A percentile compares a stretch with the other conserved stretches of the same genome.
Evolutionary conservation across 2,888 invertebrate species (phyloP).

Genomic region (Homarus gammarus): DNA sequence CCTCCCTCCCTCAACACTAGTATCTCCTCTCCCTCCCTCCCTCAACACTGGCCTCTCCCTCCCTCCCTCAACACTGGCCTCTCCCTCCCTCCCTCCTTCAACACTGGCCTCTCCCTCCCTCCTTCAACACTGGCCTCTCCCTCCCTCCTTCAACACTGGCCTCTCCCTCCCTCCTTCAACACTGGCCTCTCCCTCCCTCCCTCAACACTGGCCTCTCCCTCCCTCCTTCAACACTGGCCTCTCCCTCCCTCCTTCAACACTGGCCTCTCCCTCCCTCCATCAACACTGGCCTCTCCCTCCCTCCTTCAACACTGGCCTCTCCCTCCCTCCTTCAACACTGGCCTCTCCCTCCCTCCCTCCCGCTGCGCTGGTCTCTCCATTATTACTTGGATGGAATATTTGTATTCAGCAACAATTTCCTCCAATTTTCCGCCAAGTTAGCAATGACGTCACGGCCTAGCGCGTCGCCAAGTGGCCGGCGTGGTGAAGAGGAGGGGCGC

Average conservation of each 20-base stretch:
- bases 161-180: too few species aligned
- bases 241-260: background rate
- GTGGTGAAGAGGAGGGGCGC: background rate
- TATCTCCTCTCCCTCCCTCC: too few species aligned
- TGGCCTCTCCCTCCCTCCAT: background rate
- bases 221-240: background rate
- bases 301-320: background rate
- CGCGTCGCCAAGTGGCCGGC: slow-evolving; percentile 39
- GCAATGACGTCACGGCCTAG: slow-evolving; percentile 51
- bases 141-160: too few species aligned
- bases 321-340: background rate
- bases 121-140: too few species aligned
- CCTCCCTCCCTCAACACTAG: too few species aligned
- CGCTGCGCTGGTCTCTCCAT: slow-evolving; percentile 32
- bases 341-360: slow-evolving; percentile 6
- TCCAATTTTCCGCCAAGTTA: slow-evolving; percentile 55
- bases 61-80: too few species aligned
- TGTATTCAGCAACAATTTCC: slow-evolving; percentile 64
- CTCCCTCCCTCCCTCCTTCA: too few species aligned
- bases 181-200: too few species aligned
- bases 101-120: too few species aligned
- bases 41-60: too few species aligned
- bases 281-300: background rate
- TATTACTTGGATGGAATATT: slow-evolving; percentile 54
- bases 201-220: too few species aligned